Evolutionary conservation across 35 echinoderm and acorn worm species (phyloP), one percentile per base, ranked within the genome.

Genomic region (Ophiothrix spiculata): DNA sequence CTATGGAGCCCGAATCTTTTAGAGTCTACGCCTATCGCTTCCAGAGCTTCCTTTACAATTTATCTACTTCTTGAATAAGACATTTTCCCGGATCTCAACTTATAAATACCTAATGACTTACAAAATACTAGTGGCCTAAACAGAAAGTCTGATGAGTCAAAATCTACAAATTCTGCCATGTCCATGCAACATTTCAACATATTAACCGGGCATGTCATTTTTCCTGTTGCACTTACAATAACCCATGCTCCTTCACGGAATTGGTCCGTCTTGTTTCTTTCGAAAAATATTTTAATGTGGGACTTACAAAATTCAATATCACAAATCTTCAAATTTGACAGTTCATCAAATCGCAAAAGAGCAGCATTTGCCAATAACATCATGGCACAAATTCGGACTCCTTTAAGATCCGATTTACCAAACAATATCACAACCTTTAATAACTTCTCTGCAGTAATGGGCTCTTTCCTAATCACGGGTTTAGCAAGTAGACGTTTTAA

Each of bases 61-160:
- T 90, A 81, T 32, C 88, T 77, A 86, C 88, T 86, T 31, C 87
- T 54, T 1, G 78, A 35, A 38, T 88, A 88, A 23, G 87, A 88
- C 54, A 88, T 4, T 28, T 88, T 56, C 16, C 63, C 83, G 13
- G 16, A 34, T 38, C 79, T 37, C 36, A 81, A 42, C 32, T 17
- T 42, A 37, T 81, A 81, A 81, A 39, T 36, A 11, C 75, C 34
- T n/a, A 16, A 19, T 19, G 83, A 85, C 36, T 36, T 75, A 19
- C 25, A 28, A 75, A 73, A 85, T 33, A 37, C 33, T 36, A 85
- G 25, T 0, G 83, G 83, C 21, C 83, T 64, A 38, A 85, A 73
- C 11, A 75, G n/a, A 75, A 74, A 85, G 6, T 75, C 35, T 16
- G 64, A 23, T 17, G 21, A 31, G 12, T 3, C 1, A 8, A 73